These are phyloP conservation scores for Seladonia tumulorum DNA, from an alignment of 2,888 invertebrate species.

Conservation along the genomic window DNA sequence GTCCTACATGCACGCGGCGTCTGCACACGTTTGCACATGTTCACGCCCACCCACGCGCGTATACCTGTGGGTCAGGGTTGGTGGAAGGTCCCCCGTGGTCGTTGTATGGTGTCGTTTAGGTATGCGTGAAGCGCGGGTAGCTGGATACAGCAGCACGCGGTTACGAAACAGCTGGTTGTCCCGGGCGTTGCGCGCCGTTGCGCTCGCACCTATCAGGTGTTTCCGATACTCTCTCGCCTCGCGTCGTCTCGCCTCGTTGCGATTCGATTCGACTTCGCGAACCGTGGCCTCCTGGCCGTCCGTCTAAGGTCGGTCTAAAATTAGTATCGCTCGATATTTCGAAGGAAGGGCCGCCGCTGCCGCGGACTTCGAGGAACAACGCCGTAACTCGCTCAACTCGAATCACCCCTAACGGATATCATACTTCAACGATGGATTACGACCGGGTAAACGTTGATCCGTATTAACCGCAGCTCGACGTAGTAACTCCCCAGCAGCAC, in stretches of 20 bases:
- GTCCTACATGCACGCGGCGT: constrained; percentile 74
- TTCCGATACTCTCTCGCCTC: constrained; percentile 38
- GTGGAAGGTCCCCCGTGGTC: neutral
- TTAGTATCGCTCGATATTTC: constrained; percentile 56
- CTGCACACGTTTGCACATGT: neutral
- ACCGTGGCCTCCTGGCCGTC: constrained; percentile 45
- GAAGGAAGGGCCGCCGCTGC: constrained; percentile 50
- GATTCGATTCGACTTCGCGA: constrained; percentile 20
- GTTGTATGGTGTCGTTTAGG: too few relatives aligned
- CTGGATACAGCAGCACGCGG: constrained; percentile 20
- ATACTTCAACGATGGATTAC: constrained; percentile 3
- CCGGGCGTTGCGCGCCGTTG: constrained; percentile 46
- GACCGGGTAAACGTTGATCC: neutral
- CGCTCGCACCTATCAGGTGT: constrained; percentile 59
- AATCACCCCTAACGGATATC: neutral
- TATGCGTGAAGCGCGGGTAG: neutral
- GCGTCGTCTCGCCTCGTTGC: neutral
- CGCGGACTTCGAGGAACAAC: constrained; percentile 16
- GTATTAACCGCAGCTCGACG: neutral
- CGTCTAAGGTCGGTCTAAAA: constrained; percentile 56
- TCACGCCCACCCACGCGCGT: neutral
- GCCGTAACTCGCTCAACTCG: constrained; percentile 16
- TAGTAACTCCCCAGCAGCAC: neutral
- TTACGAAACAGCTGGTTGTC: constrained; percentile 64
- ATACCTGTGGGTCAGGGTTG: neutral